Evolutionary conservation across 1,140 invertebrate genomes (phyloP).

Genomic region (Rhagoletis zephyria): DNA sequence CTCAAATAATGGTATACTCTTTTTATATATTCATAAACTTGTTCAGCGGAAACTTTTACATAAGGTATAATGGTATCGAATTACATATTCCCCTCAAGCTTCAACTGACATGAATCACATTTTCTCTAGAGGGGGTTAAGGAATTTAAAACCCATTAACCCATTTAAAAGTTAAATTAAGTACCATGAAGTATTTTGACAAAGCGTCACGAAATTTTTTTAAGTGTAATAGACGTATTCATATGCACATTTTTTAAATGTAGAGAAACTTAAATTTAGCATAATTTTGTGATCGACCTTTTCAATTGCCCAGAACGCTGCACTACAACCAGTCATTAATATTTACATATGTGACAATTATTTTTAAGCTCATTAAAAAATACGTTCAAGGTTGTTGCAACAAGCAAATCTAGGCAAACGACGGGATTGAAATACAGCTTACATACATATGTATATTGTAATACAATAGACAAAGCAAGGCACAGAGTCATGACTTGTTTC

Average conservation of each 20-base stretch:
- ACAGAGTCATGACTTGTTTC: not conserved
- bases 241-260: not conserved
- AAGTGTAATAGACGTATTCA: no score
- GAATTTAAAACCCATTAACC: no score
- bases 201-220: no score
- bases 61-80: no score
- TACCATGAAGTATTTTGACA: no score
- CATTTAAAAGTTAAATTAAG: no score
- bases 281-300: not conserved
- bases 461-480: not conserved
- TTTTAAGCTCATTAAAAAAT: conserved; percentile 45
- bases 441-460: not conserved
- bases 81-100: no score
- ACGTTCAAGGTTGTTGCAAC: conserved; percentile 38
- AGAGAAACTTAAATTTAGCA: not conserved
- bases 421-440: not conserved
- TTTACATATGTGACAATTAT: not conserved
- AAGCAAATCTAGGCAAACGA: not conserved
- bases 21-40: no score
- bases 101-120: no score
- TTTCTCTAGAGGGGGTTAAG: no score
- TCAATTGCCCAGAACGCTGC: not conserved
- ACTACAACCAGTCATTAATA: not conserved
- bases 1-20: no score
- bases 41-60: no score